phyloP scores from a whole-genome alignment of 2,888 invertebrate genomes.

The Dione juno region DNA sequence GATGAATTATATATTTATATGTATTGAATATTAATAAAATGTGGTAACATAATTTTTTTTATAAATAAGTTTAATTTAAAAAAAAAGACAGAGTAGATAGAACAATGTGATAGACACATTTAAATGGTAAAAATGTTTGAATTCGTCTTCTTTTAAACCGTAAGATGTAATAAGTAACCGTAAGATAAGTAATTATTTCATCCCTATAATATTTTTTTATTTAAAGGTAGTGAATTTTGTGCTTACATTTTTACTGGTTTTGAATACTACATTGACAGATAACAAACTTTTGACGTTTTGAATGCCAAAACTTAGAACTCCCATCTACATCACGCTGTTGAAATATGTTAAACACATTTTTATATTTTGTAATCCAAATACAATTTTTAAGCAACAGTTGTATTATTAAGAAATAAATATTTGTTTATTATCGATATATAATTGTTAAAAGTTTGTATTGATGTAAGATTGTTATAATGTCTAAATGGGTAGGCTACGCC shows the following conservation, averaged over 20 bases:
- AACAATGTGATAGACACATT: too few species aligned
- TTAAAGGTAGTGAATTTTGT: too few species aligned
- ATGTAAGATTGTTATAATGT: conserved; percentile 63
- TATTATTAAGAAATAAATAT: conserved; percentile 14
- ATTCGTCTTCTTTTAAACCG: too few species aligned
- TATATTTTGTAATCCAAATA: conserved; percentile 7
- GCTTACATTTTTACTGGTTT: neutral
- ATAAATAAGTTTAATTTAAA: too few species aligned
- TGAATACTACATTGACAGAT: neutral
- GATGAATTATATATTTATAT: too few species aligned
- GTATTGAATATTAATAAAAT: too few species aligned
- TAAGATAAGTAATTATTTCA: too few species aligned
- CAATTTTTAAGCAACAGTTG: conserved; percentile 10
- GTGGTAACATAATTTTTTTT: too few species aligned
- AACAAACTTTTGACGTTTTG: neutral
- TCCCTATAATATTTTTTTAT: too few species aligned
- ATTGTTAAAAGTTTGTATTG: neutral
- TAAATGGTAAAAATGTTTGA: too few species aligned
- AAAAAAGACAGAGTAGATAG: too few species aligned
- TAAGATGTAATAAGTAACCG: too few species aligned
- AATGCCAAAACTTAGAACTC: neutral
- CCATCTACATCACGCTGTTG: neutral
- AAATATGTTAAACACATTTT: conserved; percentile 14
- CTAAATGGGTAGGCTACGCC: conserved; percentile 89
- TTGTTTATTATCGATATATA: neutral